Conservation (phyloP, 1,140 invertebrate species). For the Drosophila nannoptera region DNA sequence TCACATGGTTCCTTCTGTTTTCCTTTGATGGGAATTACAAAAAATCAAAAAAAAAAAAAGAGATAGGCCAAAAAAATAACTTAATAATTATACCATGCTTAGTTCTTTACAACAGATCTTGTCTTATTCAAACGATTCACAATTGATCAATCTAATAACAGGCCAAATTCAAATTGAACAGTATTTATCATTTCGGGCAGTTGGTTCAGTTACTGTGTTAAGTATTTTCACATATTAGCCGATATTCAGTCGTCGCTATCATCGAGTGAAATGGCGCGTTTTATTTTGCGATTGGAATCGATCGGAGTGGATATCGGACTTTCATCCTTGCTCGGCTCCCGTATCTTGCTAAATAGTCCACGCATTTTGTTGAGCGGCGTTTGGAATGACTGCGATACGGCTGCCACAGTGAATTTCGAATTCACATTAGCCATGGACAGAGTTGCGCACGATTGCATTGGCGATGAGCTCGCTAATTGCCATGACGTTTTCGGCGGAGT, state of each 20-base stretch:
- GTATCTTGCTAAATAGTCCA: slow-evolving; percentile 51
- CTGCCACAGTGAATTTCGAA: slow-evolving; percentile 6
- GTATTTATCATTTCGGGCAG: slow-evolving; percentile 17
- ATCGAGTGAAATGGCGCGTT: slow-evolving; percentile 1
- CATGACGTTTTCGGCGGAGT: slow-evolving; percentile 17
- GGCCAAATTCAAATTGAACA: neutral
- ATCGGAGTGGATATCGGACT: slow-evolving; percentile 1
- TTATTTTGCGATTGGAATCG: neutral
- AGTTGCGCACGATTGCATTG: slow-evolving; percentile 10
- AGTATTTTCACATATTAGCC: neutral
- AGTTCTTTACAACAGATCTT: neutral
- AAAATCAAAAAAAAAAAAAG: slow-evolving; percentile 1
- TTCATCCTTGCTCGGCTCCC: slow-evolving; percentile 18
- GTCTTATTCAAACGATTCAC: slow-evolving; percentile 2
- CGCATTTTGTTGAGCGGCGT: slow-evolving; percentile 52
- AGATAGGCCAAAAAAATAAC: neutral
- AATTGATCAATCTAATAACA: neutral
- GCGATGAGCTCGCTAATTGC: neutral
- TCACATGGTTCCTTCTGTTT: neutral
- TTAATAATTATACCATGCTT: slow-evolving; percentile 1
- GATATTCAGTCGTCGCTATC: slow-evolving; percentile 15
- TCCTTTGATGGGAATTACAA: neutral
- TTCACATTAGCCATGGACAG: slow-evolving; percentile 11
- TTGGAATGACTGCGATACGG: slow-evolving; percentile 47
- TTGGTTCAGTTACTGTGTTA: slow-evolving; percentile 1